Conservation (phyloP, 2,888 invertebrate genomes). For the Auanema sp. region DNA sequence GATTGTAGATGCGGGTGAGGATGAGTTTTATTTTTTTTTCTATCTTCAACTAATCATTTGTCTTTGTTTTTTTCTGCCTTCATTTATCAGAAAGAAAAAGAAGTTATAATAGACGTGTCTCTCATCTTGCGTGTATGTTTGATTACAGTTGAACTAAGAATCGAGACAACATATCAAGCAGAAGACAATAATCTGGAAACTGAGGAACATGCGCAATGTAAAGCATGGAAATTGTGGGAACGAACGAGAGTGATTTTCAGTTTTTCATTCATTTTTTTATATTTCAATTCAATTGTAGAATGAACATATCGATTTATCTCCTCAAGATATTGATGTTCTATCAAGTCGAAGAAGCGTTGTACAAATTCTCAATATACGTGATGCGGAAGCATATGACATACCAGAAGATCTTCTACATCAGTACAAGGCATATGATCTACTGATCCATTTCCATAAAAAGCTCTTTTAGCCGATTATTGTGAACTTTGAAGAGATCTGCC, state of each 20-base stretch:
- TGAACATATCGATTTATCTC: slow-evolving; percentile 21
- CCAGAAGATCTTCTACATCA: slow-evolving; percentile 31
- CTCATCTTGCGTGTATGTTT: too few species aligned
- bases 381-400: slow-evolving; percentile 29
- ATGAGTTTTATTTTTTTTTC: too few species aligned
- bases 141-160: slow-evolving; percentile 20
- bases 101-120: too few species aligned
- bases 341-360: slow-evolving; percentile 30
- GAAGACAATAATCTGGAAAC: slow-evolving; percentile 39
- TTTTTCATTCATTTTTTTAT: neutral
- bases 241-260: slow-evolving; percentile 15
- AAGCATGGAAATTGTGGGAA: slow-evolving; percentile 43
- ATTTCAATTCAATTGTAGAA: slow-evolving; percentile 7
- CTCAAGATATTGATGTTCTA: slow-evolving; percentile 38
- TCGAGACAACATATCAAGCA: slow-evolving; percentile 44
- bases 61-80: too few species aligned
- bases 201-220: slow-evolving; percentile 37
- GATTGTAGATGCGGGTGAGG: too few species aligned
- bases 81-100: too few species aligned
- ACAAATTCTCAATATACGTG: slow-evolving; percentile 24
- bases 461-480: slow-evolving; percentile 26
- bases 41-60: too few species aligned
- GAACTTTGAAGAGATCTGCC: slow-evolving; percentile 38
- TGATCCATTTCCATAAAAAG: too few species aligned
- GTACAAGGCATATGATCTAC: slow-evolving; percentile 22